Evolutionary conservation across 2,888 invertebrate species (phyloP), one percentile per base, ranked within the genome.

Genomic region (Epirrhoe alternata): DNA sequence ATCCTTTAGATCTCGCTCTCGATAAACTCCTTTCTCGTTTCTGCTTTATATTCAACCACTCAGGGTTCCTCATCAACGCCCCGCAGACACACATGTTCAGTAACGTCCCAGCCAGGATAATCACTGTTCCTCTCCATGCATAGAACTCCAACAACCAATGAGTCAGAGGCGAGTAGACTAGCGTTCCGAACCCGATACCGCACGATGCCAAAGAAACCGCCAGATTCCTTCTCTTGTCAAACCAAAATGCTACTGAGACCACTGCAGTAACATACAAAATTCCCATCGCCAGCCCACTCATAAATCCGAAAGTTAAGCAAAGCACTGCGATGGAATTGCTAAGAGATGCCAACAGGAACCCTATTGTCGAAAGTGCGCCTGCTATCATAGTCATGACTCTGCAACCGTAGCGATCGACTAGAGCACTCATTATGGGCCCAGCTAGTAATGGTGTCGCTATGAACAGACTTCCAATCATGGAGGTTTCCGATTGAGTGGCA

Each of bases 191-290:
- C 0, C 98, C 98, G 0, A 97, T 97, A 2, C 98, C 98, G 71
- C 97, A 97, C 0, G 97, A 97, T 0, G 97, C 97, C 63, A 98
- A 90, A 6, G 98, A 97, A 0, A 97, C 97, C 1, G 98, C 98
- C 69, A 98, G 93, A 35, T 97, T 97, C 59, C 98, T 94, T 83
- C 95, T 96, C 83, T 97, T 97, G 79, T 98, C 97, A 80, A 98
- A 98, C 96, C 98, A 98, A 84, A 97, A 98, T 0, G 98, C 97
- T 50, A 98, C 97, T 50, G 97, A 96, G 0, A 98, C 98, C 3
- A 98, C 97, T 6, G 97, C 97, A 1, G 98, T 97, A 17, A 98
- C 97, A 83, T 97, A 98, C 75, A 97, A 95, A 66, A 97, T 90
- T 12, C 97, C 97, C 86, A 98, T 93, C 0, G 97, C 97, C 61